phyloP scores from a whole-genome alignment of 2,797 vertebrate species.

The Melanotaenia pygmaea region DNA sequence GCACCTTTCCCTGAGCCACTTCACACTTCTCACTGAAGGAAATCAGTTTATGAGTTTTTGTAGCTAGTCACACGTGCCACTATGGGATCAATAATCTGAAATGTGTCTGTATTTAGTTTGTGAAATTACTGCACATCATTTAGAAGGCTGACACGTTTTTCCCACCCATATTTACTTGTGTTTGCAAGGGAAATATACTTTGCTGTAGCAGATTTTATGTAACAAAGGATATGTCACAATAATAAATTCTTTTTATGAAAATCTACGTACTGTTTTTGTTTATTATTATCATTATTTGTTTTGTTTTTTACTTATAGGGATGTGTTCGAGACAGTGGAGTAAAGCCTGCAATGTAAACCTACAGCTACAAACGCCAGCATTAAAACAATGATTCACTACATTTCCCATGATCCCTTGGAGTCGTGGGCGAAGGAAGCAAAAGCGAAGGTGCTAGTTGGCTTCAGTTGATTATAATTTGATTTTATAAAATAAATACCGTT shows the following conservation, averaged over 20 bases:
- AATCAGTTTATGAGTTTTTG: constrained; percentile 73
- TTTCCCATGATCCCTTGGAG: constrained; percentile 74
- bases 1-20: constrained; percentile 80
- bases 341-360: neutral
- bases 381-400: constrained; percentile 47
- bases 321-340: neutral
- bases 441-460: constrained; percentile 70
- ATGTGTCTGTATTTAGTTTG: constrained; percentile 88
- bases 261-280: constrained; percentile 77
- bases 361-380: neutral
- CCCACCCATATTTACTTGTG: constrained; percentile 88
- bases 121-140: constrained; percentile 90
- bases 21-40: constrained; percentile 77
- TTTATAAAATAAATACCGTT: constrained; percentile 53
- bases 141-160: constrained; percentile 85
- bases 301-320: neutral
- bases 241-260: constrained; percentile 95
- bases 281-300: no score
- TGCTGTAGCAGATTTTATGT: constrained; percentile 97
- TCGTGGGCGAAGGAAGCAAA: constrained; percentile 75
- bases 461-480: constrained; percentile 77
- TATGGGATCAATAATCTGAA: constrained; percentile 83
- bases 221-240: constrained; percentile 91
- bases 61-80: constrained; percentile 75
- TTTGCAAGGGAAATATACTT: constrained; percentile 92